Evolutionary conservation across 1,140 invertebrate species (phyloP).

Genomic region (Leptopilina boulardi): DNA sequence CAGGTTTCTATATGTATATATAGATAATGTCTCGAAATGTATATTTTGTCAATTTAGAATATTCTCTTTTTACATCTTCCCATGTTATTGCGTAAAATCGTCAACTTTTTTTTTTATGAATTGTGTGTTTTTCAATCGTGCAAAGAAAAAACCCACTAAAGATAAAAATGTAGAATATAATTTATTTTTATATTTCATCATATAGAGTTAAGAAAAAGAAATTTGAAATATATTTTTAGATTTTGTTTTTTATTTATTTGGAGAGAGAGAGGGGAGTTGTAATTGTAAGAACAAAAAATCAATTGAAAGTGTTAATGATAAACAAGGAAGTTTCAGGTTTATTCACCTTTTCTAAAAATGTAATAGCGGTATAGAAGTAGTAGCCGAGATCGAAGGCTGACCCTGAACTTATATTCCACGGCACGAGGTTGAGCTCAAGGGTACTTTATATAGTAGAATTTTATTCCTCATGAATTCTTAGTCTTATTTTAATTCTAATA

Average conservation of each 20-base stretch:
- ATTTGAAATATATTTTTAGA: background rate
- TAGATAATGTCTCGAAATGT: background rate
- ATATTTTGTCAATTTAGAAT: conserved; percentile 17
- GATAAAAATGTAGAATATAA: background rate
- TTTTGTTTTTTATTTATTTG: background rate
- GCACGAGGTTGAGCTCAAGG: conserved; percentile 51
- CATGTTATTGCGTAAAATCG: background rate
- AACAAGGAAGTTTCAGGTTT: conserved; percentile 38
- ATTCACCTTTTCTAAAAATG: conserved; percentile 34
- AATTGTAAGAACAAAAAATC: conserved; percentile 36
- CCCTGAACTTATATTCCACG: conserved; percentile 60
- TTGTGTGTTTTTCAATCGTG: conserved; percentile 1
- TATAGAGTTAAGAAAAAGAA: background rate
- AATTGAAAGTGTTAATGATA: conserved; percentile 35
- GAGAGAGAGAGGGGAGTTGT: conserved; percentile 32
- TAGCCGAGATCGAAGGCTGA: conserved; percentile 60
- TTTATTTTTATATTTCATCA: too few species aligned
- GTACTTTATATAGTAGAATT: conserved; percentile 69
- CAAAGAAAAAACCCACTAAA: conserved; percentile 8
- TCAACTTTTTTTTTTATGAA: conserved; percentile 19
- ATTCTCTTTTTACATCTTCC: conserved; percentile 1
- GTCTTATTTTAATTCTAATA: background rate
- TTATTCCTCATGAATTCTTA: background rate
- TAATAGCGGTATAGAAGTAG: conserved; percentile 49
- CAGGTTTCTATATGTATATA: conserved; percentile 1